Percentiles rank a stretch among this genome's conserved stretches.
Conservation (phyloP, 2,888 invertebrate genomes). For the Trissolcus brochymenae region DNA sequence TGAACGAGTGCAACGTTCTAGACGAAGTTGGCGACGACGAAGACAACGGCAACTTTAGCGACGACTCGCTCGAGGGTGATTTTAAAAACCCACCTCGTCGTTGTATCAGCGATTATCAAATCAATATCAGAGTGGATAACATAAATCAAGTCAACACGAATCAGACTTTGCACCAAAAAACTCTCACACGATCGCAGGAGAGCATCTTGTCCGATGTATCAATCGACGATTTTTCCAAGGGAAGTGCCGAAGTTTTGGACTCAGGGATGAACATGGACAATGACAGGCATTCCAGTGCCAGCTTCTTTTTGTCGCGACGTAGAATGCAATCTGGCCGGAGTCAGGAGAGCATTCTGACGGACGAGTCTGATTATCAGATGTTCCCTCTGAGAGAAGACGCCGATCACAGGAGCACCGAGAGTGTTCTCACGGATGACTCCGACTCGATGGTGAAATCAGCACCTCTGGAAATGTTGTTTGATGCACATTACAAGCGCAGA, state of each 20-base stretch:
- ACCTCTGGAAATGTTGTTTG: conserved; percentile 84
- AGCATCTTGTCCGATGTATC: conserved; percentile 73
- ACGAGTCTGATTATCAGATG: conserved; percentile 82
- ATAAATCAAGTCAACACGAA: conserved; percentile 62
- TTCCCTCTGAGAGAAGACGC: conserved; percentile 78
- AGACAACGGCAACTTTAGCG: conserved; percentile 86
- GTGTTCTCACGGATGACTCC: conserved; percentile 88
- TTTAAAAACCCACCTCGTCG: conserved; percentile 81
- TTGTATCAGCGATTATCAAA: conserved; percentile 88
- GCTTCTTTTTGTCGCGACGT: conserved; percentile 85
- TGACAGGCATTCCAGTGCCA: conserved; percentile 81
- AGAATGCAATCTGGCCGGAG: conserved; percentile 82
- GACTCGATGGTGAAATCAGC: conserved; percentile 85
- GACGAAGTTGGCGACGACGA: conserved; percentile 76
- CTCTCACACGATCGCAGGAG: conserved; percentile 70
- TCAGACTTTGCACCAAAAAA: conserved; percentile 59
- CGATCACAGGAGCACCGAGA: conserved; percentile 88
- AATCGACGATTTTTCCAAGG: conserved; percentile 70
- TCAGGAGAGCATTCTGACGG: conserved; percentile 87
- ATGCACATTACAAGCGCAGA: conserved; percentile 76
- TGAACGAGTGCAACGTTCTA: conserved; percentile 68
- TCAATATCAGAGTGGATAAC: conserved; percentile 78
- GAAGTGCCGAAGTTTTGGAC: conserved; percentile 71
- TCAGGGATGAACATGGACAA: conserved; percentile 69
- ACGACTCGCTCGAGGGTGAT: conserved; percentile 85